phyloP scores from a whole-genome alignment of 2,888 invertebrate genomes.

The Enchytraeus crypticus region DNA sequence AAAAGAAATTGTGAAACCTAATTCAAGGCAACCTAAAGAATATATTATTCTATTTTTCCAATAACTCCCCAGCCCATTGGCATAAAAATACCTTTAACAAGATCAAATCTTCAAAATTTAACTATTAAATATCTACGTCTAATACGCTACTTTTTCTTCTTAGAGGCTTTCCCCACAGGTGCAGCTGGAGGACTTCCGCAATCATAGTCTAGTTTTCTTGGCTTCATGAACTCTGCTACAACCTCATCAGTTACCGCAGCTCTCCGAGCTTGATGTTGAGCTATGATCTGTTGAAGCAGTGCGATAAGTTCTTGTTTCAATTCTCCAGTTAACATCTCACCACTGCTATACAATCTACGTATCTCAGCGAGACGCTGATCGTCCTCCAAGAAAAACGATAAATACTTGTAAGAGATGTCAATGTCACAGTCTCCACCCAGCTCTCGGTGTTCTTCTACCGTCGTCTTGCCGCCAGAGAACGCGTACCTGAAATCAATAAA shows the following conservation, averaged over 20 bases:
- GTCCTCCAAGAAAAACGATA: conserved; percentile 88
- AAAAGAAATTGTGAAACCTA: too few relatives aligned
- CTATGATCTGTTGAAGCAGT: conserved; percentile 66
- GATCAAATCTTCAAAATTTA: too few relatives aligned
- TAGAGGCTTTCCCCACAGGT: too few relatives aligned
- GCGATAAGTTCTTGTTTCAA: conserved; percentile 84
- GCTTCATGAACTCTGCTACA: conserved; percentile 72
- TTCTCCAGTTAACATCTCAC: conserved; percentile 84
- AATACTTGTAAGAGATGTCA: conserved; percentile 88
- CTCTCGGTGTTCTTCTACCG: conserved; percentile 79
- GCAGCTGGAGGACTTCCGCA: too few relatives aligned
- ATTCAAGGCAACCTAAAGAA: too few relatives aligned
- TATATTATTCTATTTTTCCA: too few relatives aligned
- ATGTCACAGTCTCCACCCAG: conserved; percentile 89
- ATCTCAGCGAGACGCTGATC: conserved; percentile 69
- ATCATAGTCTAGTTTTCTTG: conserved; percentile 58
- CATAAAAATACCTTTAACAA: too few relatives aligned
- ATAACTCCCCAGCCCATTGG: too few relatives aligned
- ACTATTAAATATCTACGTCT: too few relatives aligned
- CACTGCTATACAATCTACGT: conserved; percentile 65
- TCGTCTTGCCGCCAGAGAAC: conserved; percentile 89
- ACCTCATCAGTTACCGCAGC: conserved; percentile 74
- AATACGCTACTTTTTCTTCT: too few relatives aligned
- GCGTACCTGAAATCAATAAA: conserved; percentile 55
- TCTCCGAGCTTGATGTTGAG: conserved; percentile 71